A percentile compares a stretch with the other conserved stretches of the same genome.
These are phyloP conservation scores for Macropodus opercularis DNA, from an alignment of 2,797 vertebrate species.

Conservation along the genomic window DNA sequence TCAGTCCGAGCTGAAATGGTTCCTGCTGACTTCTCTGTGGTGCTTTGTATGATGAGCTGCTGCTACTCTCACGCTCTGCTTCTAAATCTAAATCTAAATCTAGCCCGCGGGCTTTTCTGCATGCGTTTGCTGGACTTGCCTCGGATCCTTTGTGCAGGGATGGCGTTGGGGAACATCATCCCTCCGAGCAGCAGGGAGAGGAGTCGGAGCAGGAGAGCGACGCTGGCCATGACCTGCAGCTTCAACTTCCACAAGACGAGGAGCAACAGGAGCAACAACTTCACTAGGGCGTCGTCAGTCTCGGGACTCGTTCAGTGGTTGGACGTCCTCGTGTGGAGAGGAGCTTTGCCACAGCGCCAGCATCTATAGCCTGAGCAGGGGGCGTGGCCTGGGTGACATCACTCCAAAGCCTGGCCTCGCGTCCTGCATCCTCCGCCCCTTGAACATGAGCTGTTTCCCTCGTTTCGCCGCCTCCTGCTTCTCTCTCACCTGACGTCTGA, in stretches of 20 bases:
- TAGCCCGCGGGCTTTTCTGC: no score
- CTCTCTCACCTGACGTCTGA: no score
- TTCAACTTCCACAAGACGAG: slow-evolving; percentile 7
- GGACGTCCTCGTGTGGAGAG: slow-evolving; percentile 54
- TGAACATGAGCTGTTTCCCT: slow-evolving; percentile 24
- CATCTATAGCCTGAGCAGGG: slow-evolving; percentile 72
- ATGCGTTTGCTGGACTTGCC: slow-evolving; percentile 47
- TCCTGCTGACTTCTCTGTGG: no score
- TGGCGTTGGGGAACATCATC: slow-evolving; percentile 23
- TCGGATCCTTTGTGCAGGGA: slow-evolving; percentile 49
- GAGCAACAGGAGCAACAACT: slow-evolving; percentile 44
- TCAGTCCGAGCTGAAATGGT: no score
- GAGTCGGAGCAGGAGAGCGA: slow-evolving; percentile 32
- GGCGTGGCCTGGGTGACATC: slow-evolving; percentile 65
- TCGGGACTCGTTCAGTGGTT: slow-evolving; percentile 58
- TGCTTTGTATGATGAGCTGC: no score
- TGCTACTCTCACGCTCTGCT: no score
- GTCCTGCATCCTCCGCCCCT: slow-evolving; percentile 16
- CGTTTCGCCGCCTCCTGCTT: not conserved
- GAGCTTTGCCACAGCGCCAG: not conserved
- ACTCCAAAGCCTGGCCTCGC: slow-evolving; percentile 4
- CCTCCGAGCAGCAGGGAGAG: slow-evolving; percentile 49
- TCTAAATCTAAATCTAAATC: no score
- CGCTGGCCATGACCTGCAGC: slow-evolving; percentile 41
- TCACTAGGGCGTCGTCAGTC: slow-evolving; percentile 37